Percentiles rank a stretch among this genome's conserved stretches.
These are phyloP conservation scores for Geotrupes spiniger DNA, from an alignment of 2,888 invertebrate genomes.

Conservation along the genomic window DNA sequence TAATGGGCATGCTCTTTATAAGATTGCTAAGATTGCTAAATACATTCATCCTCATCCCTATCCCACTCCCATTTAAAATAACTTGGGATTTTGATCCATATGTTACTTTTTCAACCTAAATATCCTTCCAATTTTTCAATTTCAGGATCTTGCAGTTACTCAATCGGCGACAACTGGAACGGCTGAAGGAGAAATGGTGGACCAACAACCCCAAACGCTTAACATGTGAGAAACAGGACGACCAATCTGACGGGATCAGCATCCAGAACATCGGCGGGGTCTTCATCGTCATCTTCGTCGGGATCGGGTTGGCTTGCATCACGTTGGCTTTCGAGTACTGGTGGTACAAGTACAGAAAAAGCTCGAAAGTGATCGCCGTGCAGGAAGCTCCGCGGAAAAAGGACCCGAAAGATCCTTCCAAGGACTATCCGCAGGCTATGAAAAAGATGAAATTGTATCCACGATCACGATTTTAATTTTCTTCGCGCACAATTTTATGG, in stretches of 20 bases:
- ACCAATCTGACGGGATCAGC: constrained; percentile 95
- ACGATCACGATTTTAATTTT: constrained; percentile 35
- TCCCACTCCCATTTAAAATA: constrained; percentile 1
- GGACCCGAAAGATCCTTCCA: constrained; percentile 1
- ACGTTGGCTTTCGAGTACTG: constrained; percentile 92
- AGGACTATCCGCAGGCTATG: neutral
- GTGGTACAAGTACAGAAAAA: constrained; percentile 81
- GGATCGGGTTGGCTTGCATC: constrained; percentile 86
- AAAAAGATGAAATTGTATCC: constrained; percentile 27
- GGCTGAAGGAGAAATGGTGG: constrained; percentile 97
- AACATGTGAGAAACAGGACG: constrained; percentile 82
- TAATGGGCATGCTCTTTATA: too few relatives aligned
- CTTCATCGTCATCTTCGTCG: constrained; percentile 95
- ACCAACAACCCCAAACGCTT: constrained; percentile 75
- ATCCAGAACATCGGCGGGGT: constrained; percentile 98
- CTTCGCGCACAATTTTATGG: constrained; percentile 74
- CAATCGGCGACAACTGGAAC: constrained; percentile 90
- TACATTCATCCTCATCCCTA: too few relatives aligned
- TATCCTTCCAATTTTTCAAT: constrained; percentile 18
- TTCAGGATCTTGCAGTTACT: constrained; percentile 84
- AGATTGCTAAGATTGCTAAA: too few relatives aligned
- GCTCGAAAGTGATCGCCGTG: constrained; percentile 58
- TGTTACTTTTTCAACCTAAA: constrained; percentile 1
- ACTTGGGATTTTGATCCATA: constrained; percentile 2
- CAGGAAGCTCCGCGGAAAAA: constrained; percentile 52